A percentile compares a stretch with the other conserved stretches of the same genome.
These are phyloP conservation scores for Cryptocephalus moraei DNA, from an alignment of 2,888 invertebrate species.

Conservation along the genomic window DNA sequence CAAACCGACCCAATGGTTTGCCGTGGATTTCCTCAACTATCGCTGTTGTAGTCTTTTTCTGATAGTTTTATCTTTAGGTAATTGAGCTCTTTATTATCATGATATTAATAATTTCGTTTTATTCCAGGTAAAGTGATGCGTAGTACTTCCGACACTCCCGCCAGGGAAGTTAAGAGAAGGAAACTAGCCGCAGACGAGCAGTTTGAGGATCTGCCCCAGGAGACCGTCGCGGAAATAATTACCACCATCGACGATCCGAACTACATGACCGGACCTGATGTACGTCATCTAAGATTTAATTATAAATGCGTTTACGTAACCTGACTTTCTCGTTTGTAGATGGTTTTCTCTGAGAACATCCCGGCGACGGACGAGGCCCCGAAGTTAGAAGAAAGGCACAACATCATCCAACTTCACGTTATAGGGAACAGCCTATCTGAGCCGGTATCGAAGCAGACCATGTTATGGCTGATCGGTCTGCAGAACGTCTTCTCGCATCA, in stretches of 20 bases:
- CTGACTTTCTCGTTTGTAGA: constrained; percentile 33
- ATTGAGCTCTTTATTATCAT: no score
- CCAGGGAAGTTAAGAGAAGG: constrained; percentile 37
- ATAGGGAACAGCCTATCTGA: constrained; percentile 86
- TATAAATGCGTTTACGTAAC: not conserved
- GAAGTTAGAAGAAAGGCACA: constrained; percentile 78
- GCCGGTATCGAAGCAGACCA: constrained; percentile 78
- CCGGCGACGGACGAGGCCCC: constrained; percentile 81
- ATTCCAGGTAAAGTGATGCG: constrained; percentile 8
- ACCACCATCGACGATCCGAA: constrained; percentile 75
- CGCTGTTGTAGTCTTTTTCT: no score
- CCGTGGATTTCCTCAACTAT: no score
- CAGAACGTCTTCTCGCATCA: constrained; percentile 95
- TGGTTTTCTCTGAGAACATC: constrained; percentile 71
- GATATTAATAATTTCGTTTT: not conserved
- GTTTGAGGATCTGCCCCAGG: constrained; percentile 65
- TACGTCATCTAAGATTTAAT: constrained; percentile 30
- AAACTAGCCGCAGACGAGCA: constrained; percentile 38
- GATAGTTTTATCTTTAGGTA: no score
- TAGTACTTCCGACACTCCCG: constrained; percentile 18
- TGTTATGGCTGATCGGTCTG: constrained; percentile 86
- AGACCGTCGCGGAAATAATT: constrained; percentile 71
- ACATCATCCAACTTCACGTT: constrained; percentile 87
- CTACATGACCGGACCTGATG: constrained; percentile 75
- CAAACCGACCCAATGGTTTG: no score